A percentile compares a stretch with the other conserved stretches of the same genome.
Conservation (phyloP, 2,113 vertebrate species). For the Zosterops lateralis region DNA sequence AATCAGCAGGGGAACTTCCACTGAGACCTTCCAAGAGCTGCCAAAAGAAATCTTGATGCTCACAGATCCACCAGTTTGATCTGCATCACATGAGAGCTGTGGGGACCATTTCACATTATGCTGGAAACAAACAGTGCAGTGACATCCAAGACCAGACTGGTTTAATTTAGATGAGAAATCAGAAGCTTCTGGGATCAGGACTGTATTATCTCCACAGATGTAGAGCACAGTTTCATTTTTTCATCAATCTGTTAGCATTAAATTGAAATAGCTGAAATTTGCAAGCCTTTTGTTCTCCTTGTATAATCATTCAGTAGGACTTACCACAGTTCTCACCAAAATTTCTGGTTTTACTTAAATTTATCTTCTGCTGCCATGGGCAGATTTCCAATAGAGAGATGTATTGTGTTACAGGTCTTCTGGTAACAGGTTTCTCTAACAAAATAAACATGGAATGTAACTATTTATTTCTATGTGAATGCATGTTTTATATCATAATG, state of each 20-base stretch:
- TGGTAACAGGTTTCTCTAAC: background rate
- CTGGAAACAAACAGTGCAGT: background rate
- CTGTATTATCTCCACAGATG: background rate
- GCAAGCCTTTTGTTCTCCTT: background rate
- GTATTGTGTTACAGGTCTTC: background rate
- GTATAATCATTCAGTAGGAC: background rate
- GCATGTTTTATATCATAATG: background rate
- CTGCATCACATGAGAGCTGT: background rate
- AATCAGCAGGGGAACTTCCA: background rate
- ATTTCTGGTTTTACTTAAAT: background rate
- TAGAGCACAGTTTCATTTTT: background rate
- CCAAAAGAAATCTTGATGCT: background rate
- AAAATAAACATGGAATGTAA: background rate
- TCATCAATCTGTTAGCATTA: background rate
- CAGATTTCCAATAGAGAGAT: background rate
- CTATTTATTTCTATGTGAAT: background rate
- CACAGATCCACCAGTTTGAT: background rate
- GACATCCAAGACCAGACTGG: background rate
- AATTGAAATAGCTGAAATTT: background rate
- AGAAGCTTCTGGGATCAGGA: background rate
- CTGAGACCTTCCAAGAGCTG: background rate
- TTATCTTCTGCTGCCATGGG: background rate
- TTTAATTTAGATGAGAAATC: background rate
- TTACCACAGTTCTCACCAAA: background rate
- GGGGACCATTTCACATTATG: background rate